These are phyloP conservation scores for Zoanthus gigantus DNA, from an alignment of 92 coral and sea anemone genomes.

Conservation along the genomic window DNA sequence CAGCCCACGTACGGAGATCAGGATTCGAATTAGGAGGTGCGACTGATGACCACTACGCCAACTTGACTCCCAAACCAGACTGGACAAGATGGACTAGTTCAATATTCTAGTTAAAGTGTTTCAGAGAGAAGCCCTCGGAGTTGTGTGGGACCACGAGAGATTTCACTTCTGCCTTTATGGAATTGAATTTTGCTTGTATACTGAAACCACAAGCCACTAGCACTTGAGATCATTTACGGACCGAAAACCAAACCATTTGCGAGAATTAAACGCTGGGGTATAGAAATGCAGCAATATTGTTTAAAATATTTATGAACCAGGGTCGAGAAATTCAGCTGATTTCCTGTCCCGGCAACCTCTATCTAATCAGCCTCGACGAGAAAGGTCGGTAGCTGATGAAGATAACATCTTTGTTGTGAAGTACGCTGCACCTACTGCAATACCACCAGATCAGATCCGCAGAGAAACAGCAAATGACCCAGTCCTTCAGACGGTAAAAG, in stretches of 20 bases:
- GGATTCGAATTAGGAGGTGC: no score
- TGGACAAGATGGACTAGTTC: no score
- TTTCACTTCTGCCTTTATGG: neutral
- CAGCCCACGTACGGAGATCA: no score
- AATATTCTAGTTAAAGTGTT: no score
- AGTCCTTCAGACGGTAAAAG: no score
- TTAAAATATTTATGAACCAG: slow-evolving; percentile 1
- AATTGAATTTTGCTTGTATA: no score
- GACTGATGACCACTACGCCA: neutral
- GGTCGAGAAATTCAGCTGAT: neutral
- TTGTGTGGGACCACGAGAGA: neutral
- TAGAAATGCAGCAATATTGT: neutral
- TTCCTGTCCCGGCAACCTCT: neutral
- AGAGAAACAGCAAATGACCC: no score
- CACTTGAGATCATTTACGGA: neutral
- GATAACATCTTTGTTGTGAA: neutral
- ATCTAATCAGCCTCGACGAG: neutral
- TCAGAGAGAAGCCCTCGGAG: slow-evolving; percentile 2
- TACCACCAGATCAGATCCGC: no score
- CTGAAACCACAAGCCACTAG: slow-evolving; percentile 7
- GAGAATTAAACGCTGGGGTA: slow-evolving; percentile 2
- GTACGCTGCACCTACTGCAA: neutral
- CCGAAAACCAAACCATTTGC: slow-evolving; percentile 16
- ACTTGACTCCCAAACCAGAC: no score
- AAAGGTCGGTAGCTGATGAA: neutral